Evolutionary conservation across 1,140 invertebrate genomes (phyloP).

Genomic region (Aphis gossypii): DNA sequence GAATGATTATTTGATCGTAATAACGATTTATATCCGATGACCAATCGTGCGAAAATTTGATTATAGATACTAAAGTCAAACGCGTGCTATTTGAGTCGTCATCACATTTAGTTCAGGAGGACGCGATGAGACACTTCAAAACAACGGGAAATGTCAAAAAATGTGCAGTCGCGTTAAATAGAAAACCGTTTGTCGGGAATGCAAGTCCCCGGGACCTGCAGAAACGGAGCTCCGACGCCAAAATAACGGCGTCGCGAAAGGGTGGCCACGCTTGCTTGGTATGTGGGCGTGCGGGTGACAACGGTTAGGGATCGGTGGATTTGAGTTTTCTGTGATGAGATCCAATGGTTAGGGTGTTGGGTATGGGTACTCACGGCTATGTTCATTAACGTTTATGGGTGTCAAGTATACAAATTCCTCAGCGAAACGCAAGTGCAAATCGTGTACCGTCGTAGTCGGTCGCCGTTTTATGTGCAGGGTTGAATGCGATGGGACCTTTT

Average conservation of each 20-base stretch:
- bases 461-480: not conserved
- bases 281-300: not conserved
- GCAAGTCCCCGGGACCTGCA: not conserved
- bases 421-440: not conserved
- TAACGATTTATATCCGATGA: too few relatives aligned
- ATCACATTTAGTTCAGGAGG: not conserved
- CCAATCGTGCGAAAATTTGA: too few relatives aligned
- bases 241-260: not conserved
- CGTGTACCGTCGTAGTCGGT: not conserved
- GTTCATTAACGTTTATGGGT: conserved; percentile 7
- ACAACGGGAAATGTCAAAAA: not conserved
- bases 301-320: not conserved
- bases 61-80: too few relatives aligned
- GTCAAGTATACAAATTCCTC: conserved; percentile 11
- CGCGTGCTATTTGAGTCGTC: not conserved
- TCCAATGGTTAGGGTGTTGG: not conserved
- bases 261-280: not conserved
- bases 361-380: not conserved
- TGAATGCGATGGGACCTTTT: not conserved
- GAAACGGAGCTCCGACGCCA: not conserved
- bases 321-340: conserved; percentile 7
- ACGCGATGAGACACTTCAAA: not conserved
- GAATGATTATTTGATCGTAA: too few relatives aligned
- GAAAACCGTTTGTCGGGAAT: not conserved
- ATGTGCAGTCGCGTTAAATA: not conserved